A percentile compares a stretch with the other conserved stretches of the same genome.
Conservation (phyloP, 2,113 vertebrate genomes). For the Saimiri boliviensis region DNA sequence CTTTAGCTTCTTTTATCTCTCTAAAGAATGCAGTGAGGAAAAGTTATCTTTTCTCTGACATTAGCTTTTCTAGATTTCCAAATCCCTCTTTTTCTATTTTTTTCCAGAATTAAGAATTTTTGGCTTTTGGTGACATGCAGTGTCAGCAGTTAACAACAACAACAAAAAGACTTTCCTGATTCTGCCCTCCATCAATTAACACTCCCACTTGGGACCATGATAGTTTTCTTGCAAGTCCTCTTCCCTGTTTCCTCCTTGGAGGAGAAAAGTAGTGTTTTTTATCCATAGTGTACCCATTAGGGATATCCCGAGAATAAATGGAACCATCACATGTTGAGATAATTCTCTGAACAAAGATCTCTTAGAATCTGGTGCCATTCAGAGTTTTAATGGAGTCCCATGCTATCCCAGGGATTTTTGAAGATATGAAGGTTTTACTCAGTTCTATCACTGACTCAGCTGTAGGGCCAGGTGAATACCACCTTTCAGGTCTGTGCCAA, state of each 20-base stretch:
- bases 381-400: neutral
- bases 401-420: neutral
- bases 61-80: neutral
- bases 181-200: neutral
- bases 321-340: neutral
- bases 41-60: neutral
- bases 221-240: neutral
- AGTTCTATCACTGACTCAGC: neutral
- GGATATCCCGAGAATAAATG: neutral
- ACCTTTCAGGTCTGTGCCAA: neutral
- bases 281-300: neutral
- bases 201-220: neutral
- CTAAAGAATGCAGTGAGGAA: neutral
- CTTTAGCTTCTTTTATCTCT: neutral
- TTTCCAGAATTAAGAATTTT: neutral
- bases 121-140: neutral
- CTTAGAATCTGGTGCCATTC: neutral
- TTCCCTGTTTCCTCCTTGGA: neutral
- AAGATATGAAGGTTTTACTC: neutral
- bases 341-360: neutral
- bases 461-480: neutral
- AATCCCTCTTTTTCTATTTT: neutral
- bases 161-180: neutral
- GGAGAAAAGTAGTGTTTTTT: neutral
- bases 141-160: neutral